Conservation (phyloP, 1,140 invertebrate species). For the Drosophila paulistorum region DNA sequence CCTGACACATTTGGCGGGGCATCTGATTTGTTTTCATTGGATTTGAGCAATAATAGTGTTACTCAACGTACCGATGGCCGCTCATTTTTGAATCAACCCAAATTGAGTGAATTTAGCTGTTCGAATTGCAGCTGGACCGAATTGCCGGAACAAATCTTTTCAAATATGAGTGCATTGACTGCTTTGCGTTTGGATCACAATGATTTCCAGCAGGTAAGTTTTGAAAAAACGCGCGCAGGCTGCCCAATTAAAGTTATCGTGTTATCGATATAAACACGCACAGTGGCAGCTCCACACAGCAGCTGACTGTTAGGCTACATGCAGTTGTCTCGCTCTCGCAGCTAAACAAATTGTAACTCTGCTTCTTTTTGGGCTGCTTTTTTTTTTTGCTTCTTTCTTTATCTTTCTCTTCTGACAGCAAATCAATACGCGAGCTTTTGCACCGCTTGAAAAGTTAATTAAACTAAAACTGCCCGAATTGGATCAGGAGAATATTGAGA, state of each 20-base stretch:
- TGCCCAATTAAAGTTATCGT: slow-evolving; percentile 30
- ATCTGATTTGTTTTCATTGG: slow-evolving; percentile 83
- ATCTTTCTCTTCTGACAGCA: slow-evolving; percentile 58
- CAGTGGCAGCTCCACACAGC: slow-evolving; percentile 32
- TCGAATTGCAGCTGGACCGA: slow-evolving; percentile 74
- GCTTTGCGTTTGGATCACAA: slow-evolving; percentile 83
- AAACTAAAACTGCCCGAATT: slow-evolving; percentile 78
- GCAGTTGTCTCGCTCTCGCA: slow-evolving; percentile 56
- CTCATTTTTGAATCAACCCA: slow-evolving; percentile 74
- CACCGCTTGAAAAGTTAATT: slow-evolving; percentile 69
- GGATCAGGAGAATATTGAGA: slow-evolving; percentile 58
- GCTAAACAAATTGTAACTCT: slow-evolving; percentile 1
- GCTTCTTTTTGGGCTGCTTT: slow-evolving; percentile 25
- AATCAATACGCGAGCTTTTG: slow-evolving; percentile 81
- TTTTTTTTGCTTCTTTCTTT: slow-evolving; percentile 19
- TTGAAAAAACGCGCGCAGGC: slow-evolving; percentile 23
- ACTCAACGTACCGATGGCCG: slow-evolving; percentile 71
- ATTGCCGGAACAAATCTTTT: slow-evolving; percentile 80
- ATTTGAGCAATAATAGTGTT: slow-evolving; percentile 84
- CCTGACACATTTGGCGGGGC: slow-evolving; percentile 84
- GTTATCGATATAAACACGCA: slow-evolving; percentile 42
- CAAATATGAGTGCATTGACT: slow-evolving; percentile 83
- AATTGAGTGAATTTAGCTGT: slow-evolving; percentile 67
- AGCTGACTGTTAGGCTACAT: slow-evolving; percentile 5
- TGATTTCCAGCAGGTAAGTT: slow-evolving; percentile 73